phyloP scores from a whole-genome alignment of 2,113 vertebrate species.

The Deroptyus accipitrinus region DNA sequence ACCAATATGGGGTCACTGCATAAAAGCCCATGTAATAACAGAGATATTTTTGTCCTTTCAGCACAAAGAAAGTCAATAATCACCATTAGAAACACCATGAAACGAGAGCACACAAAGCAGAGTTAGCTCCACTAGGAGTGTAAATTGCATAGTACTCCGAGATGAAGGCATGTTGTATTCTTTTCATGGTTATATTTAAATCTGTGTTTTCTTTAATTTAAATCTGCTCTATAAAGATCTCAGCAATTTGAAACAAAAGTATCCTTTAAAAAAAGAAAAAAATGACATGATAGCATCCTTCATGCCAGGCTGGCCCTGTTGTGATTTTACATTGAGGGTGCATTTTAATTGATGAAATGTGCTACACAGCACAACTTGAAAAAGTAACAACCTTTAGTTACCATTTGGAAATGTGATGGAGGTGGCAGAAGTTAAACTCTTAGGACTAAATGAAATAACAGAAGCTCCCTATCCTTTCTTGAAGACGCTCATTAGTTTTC shows the following conservation, averaged over 20 bases:
- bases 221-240: conserved; percentile 59
- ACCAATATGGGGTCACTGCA: background rate
- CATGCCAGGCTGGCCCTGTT: conserved; percentile 74
- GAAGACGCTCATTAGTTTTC: conserved; percentile 79
- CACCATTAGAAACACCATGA: conserved; percentile 20
- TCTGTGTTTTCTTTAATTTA: conserved; percentile 58
- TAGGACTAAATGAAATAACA: conserved; percentile 75
- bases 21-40: conserved; percentile 1
- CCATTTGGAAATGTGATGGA: conserved; percentile 78
- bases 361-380: conserved; percentile 76
- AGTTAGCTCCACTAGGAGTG: background rate
- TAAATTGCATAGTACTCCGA: conserved; percentile 15
- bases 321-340: conserved; percentile 75
- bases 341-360: conserved; percentile 80
- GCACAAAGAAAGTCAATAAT: conserved; percentile 50
- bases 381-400: conserved; percentile 77
- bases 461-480: conserved; percentile 77
- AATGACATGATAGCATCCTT: conserved; percentile 69
- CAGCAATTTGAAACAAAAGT: conserved; percentile 65
- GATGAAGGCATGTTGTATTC: conserved; percentile 21
- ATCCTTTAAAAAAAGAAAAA: conserved; percentile 56
- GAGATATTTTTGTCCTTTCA: conserved; percentile 37
- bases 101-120: conserved; percentile 17
- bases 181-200: conserved; percentile 53
- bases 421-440: conserved; percentile 79